phyloP scores from a whole-genome alignment of 2,113 vertebrate species.

The Clarias gariepinus region DNA sequence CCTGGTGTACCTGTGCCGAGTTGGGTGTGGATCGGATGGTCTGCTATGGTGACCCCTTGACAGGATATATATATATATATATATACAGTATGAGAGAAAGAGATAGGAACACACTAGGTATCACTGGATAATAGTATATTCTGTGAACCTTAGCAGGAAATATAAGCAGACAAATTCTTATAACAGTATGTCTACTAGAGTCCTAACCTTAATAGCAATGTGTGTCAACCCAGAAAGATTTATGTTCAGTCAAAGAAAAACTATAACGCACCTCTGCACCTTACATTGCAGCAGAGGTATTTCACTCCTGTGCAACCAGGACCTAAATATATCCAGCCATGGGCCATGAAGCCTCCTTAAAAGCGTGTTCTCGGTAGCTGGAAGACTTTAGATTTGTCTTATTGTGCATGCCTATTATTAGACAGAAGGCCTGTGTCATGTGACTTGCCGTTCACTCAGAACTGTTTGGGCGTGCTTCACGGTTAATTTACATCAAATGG shows the following conservation, averaged over 20 bases:
- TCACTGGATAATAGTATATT: neutral
- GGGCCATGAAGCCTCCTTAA: neutral
- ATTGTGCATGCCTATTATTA: neutral
- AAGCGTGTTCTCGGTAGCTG: neutral
- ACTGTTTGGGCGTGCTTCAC: constrained; percentile 8
- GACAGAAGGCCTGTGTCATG: constrained; percentile 2
- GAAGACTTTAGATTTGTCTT: constrained; percentile 11
- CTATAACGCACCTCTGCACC: neutral
- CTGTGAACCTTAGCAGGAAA: neutral
- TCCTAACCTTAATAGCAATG: neutral
- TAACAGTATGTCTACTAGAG: neutral
- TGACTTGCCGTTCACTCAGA: neutral
- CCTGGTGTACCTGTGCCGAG: no score
- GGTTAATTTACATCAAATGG: constrained; percentile 31
- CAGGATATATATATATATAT: no score
- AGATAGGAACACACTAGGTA: neutral
- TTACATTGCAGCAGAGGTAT: neutral
- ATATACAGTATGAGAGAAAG: no score
- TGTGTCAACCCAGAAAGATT: neutral
- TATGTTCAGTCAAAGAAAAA: neutral
- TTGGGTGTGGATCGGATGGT: no score
- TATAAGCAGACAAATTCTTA: neutral
- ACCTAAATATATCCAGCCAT: neutral
- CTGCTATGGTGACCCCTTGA: no score
- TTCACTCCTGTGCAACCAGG: neutral